Conservation (phyloP, 35 echinoderm and acorn worm genomes). For the Heliocidaris erythrogramma region DNA sequence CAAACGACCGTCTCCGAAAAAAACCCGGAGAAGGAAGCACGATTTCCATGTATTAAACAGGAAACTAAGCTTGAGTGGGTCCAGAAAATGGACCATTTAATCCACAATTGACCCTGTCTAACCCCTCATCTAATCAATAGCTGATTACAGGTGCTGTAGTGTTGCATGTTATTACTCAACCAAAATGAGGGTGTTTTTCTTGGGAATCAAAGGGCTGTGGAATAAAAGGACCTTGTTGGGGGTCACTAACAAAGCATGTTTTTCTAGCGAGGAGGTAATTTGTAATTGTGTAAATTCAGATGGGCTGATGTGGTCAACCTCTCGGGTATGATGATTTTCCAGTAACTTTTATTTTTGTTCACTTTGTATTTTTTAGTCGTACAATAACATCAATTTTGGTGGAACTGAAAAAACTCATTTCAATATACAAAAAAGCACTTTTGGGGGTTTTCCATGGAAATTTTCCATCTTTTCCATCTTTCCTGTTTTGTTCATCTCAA, state of each 20-base stretch:
- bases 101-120: background rate
- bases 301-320: background rate
- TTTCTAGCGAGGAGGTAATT: background rate
- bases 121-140: background rate
- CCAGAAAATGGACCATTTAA: background rate
- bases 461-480: too few relatives aligned
- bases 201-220: background rate
- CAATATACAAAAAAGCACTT: too few relatives aligned
- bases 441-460: too few relatives aligned
- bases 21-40: background rate
- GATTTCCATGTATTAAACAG: background rate
- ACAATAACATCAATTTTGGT: background rate
- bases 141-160: background rate
- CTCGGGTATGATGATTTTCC: background rate
- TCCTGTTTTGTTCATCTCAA: too few relatives aligned
- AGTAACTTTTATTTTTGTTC: background rate
- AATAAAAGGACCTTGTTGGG: constrained; percentile 1
- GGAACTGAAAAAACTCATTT: background rate
- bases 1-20: background rate
- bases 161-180: background rate
- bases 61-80: background rate
- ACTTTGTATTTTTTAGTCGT: background rate
- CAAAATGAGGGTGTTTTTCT: background rate
- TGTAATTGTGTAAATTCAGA: background rate
- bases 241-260: constrained; percentile 3